Conservation (phyloP, 2,113 vertebrate species). For the Miniopterus natalensis region DNA sequence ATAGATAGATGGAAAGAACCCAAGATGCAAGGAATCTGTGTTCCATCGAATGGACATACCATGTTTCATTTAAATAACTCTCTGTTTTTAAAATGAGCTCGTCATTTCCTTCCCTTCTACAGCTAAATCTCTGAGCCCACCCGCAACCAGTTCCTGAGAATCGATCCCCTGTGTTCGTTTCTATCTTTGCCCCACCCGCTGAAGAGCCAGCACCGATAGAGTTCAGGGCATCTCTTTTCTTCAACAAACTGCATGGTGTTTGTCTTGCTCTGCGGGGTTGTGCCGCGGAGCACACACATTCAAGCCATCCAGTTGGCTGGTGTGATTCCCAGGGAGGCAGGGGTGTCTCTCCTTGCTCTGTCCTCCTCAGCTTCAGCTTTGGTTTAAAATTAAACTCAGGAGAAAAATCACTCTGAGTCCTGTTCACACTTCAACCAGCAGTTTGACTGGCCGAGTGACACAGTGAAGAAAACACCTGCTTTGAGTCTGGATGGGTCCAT, state of each 20-base stretch:
- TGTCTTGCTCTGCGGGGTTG: background rate
- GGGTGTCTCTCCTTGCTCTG: background rate
- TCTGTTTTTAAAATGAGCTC: background rate
- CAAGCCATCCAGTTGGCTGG: background rate
- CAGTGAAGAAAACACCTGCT: background rate
- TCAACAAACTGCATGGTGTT: background rate
- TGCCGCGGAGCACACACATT: background rate
- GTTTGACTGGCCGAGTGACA: background rate
- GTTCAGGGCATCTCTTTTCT: background rate
- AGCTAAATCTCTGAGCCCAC: background rate
- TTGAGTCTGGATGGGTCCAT: background rate
- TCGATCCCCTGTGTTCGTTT: background rate
- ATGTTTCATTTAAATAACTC: background rate
- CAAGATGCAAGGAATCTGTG: background rate
- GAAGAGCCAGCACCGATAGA: background rate
- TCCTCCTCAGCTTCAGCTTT: background rate
- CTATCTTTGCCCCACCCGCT: background rate
- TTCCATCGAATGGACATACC: background rate
- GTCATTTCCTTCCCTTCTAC: background rate
- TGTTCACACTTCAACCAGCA: background rate
- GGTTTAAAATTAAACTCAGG: background rate
- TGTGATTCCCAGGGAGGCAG: background rate
- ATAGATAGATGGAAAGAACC: background rate
- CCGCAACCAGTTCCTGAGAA: background rate
- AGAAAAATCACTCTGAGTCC: background rate